Percentiles rank a stretch among this genome's conserved stretches.
Evolutionary conservation across 2,797 vertebrate genomes (phyloP).

Genomic region (Sebastes paucispinis): DNA sequence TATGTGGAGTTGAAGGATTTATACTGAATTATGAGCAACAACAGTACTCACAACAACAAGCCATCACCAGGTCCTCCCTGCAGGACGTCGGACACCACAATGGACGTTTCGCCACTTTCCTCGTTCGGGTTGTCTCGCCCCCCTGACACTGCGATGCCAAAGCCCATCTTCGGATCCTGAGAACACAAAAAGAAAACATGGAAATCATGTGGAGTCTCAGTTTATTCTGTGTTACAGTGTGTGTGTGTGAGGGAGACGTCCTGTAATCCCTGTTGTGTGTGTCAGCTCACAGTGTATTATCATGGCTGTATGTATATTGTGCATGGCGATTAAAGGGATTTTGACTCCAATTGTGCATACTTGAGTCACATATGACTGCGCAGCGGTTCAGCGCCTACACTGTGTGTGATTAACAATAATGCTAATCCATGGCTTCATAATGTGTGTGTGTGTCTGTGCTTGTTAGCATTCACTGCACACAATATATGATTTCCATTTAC

Average conservation of each 20-base stretch:
- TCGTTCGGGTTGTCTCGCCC: conserved; percentile 96
- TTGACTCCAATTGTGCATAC: conserved; percentile 1
- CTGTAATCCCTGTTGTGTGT: conserved; percentile 44
- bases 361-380: conserved; percentile 4
- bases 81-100: conserved; percentile 94
- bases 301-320: conserved; percentile 26
- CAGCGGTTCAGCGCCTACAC: background rate
- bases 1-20: background rate
- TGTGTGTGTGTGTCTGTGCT: background rate
- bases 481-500: background rate
- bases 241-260: background rate
- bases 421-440: background rate
- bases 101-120: conserved; percentile 93
- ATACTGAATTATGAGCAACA: background rate
- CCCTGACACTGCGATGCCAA: conserved; percentile 96
- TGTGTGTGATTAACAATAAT: background rate
- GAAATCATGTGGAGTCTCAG: background rate
- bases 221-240: background rate
- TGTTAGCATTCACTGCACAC: background rate
- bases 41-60: conserved; percentile 88
- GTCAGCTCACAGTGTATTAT: conserved; percentile 24
- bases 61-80: conserved; percentile 93
- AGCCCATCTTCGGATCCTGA: conserved; percentile 96
- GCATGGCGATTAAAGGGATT: conserved; percentile 36
- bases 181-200: background rate